Evolutionary conservation across 2,113 vertebrate species (phyloP).

Genomic region (Gobiocypris rarus): DNA sequence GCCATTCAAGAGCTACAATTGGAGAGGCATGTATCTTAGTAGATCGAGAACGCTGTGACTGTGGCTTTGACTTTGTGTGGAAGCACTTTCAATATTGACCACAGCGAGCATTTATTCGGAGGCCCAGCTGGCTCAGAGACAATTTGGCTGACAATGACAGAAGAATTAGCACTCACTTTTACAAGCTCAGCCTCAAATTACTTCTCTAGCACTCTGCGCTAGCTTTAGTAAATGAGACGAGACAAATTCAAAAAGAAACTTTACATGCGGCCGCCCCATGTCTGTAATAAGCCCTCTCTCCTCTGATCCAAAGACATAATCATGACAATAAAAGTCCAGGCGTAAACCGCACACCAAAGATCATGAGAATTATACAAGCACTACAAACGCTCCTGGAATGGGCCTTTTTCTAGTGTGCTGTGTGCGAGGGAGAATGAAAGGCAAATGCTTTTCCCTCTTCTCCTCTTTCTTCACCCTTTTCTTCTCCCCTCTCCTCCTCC

Average conservation of each 20-base stretch:
- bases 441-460: constrained; percentile 46
- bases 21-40: background rate
- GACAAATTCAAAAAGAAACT: constrained; percentile 72
- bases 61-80: constrained; percentile 64
- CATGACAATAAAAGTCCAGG: constrained; percentile 62
- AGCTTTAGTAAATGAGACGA: constrained; percentile 65
- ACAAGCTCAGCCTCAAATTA: constrained; percentile 73
- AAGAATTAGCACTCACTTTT: constrained; percentile 76
- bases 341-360: constrained; percentile 61
- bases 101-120: constrained; percentile 64
- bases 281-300: constrained; percentile 63
- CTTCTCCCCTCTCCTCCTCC: constrained; percentile 75
- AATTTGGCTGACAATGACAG: constrained; percentile 74
- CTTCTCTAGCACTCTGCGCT: constrained; percentile 64
- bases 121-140: constrained; percentile 75
- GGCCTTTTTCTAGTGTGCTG: constrained; percentile 58
- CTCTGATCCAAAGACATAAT: constrained; percentile 70
- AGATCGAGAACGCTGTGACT: constrained; percentile 23
- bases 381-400: constrained; percentile 36
- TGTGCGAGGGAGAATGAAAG: constrained; percentile 35
- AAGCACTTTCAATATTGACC: constrained; percentile 62
- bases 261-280: constrained; percentile 67
- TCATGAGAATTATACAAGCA: constrained; percentile 65
- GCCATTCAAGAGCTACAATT: constrained; percentile 9
- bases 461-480: constrained; percentile 47